A percentile compares a stretch with the other conserved stretches of the same genome.
phyloP scores from a whole-genome alignment of 2,113 vertebrate genomes.

The Neolamprologus variostigma region DNA sequence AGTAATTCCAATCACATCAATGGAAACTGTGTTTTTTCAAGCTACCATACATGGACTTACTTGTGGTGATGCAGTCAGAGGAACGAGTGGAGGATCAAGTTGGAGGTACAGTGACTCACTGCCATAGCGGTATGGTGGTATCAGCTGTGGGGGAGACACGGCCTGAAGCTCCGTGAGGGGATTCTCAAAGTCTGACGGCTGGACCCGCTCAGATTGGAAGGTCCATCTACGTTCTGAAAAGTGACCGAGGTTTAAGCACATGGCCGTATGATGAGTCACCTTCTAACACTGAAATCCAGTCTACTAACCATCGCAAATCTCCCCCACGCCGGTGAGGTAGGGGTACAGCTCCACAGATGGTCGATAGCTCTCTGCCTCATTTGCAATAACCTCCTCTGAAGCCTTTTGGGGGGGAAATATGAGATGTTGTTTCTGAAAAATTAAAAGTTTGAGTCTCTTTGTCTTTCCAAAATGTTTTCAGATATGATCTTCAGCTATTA shows the following conservation, averaged over 20 bases:
- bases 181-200: slow-evolving; percentile 40
- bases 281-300: neutral
- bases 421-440: neutral
- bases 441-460: neutral
- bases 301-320: slow-evolving; percentile 57
- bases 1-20: neutral
- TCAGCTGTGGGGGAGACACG: slow-evolving; percentile 49
- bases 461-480: neutral
- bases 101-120: slow-evolving; percentile 38
- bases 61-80: slow-evolving; percentile 42
- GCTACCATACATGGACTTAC: neutral
- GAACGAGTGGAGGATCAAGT: slow-evolving; percentile 36
- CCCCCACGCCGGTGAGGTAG: slow-evolving; percentile 41
- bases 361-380: slow-evolving; percentile 38
- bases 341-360: slow-evolving; percentile 53
- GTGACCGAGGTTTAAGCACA: neutral
- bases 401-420: neutral
- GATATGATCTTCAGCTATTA: neutral
- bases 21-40: neutral
- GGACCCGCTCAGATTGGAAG: slow-evolving; percentile 41
- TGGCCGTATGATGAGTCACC: neutral
- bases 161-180: slow-evolving; percentile 56
- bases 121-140: slow-evolving; percentile 39
- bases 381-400: slow-evolving; percentile 34
- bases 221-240: slow-evolving; percentile 53